These are phyloP conservation scores for Astreopora myriophthalma DNA, from an alignment of 64 coral and sea anemone species.

Conservation along the genomic window DNA sequence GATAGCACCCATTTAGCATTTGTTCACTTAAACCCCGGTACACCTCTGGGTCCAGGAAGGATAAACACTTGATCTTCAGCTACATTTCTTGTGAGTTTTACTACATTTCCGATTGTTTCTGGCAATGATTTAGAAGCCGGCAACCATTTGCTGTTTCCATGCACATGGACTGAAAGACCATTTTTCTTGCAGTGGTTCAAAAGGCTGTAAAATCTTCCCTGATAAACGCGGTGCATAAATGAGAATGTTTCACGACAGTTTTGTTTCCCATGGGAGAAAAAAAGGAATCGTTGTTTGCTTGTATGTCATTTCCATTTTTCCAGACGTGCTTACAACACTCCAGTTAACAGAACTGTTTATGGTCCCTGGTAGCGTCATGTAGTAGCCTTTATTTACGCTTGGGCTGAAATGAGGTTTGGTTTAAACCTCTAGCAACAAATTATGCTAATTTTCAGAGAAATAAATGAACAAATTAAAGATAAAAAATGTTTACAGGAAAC, in stretches of 20 bases:
- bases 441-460: too few relatives aligned
- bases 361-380: background rate
- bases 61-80: constrained; percentile 45
- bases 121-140: background rate
- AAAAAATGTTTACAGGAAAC: too few relatives aligned
- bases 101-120: constrained; percentile 23
- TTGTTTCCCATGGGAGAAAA: background rate
- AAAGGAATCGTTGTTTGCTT: background rate
- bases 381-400: too few relatives aligned
- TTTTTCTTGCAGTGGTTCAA: constrained; percentile 48
- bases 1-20: constrained; percentile 44
- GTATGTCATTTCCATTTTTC: background rate
- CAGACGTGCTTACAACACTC: background rate
- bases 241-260: background rate
- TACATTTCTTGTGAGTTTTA: constrained; percentile 44
- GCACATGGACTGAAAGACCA: background rate
- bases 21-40: constrained; percentile 52
- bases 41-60: background rate
- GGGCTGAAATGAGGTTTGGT: too few relatives aligned
- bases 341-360: background rate
- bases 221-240: background rate
- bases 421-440: too few relatives aligned
- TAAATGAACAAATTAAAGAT: too few relatives aligned
- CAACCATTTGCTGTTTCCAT: constrained; percentile 32
- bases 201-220: background rate